Base-by-base conservation (phyloP, 1,140 invertebrate genomes). In the Plutomurus gul region DNA sequence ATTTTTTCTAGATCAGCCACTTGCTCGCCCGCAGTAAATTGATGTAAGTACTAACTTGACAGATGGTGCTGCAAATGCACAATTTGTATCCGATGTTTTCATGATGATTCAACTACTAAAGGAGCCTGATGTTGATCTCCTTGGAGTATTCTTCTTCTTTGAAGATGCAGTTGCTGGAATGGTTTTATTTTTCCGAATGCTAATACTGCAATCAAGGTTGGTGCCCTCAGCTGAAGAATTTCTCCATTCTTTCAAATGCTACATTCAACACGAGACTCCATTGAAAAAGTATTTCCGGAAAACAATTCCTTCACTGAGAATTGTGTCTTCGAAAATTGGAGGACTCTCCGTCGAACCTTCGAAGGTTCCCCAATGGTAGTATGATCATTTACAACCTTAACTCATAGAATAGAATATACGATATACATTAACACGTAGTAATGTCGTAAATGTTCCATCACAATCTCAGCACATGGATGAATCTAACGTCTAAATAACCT, bases 51-150 rank as follows among this genome's bases (percentile, higher is more conserved):
- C n/a, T n/a, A n/a, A n/a, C n/a, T n/a, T n/a, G 1, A 78, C 76
- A 1, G 72, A 43, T 5, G 76, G 22, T 1, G 46, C 76, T 46
- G 72, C 71, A 8, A 70, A 77, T 39, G 76, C 60, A 18, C 77
- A 79, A 36, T 79, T 79, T 40, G 71, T 79, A 22, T 37, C 46
- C 16, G 77, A 79, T 27, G 77, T 79, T 30, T 79, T 79, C 39
- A 79, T 75, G 77, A 33, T 79, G 72, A 75, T 75, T 37, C 72
- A 79, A 20, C 30, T 79, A 33, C 16, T 79, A 7, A 75, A 79
- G 33, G 78, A 79, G 30, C 73, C 78, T 0, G 73, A 72, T 39
- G 39, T 47, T 16, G 73, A 75, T 11, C 70, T 60, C 33, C 22
- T 79, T 10, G 78, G 37, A 13, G 36, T 79, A 5, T 79, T 51